These are phyloP conservation scores for Halisarca cf. caerulea DNA, from an alignment of 37 sponge, comb jelly and placozoan genomes.

Conservation along the genomic window DNA sequence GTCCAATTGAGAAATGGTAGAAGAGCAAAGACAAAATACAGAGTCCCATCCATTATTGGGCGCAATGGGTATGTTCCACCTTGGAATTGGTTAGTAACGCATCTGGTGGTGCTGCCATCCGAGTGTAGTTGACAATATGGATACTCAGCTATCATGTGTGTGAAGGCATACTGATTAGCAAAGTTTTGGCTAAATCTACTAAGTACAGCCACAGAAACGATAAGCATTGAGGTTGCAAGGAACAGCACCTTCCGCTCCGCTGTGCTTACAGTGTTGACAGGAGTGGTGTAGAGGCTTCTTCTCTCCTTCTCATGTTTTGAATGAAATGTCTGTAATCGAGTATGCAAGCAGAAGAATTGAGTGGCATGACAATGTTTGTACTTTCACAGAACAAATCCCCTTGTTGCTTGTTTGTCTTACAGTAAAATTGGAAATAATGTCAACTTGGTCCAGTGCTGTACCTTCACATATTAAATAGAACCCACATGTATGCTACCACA, in stretches of 20 bases:
- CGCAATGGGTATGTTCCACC: too few relatives aligned
- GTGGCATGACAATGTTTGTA: too few relatives aligned
- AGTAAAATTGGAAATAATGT: too few relatives aligned
- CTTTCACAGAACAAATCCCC: too few relatives aligned
- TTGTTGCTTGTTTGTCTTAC: too few relatives aligned
- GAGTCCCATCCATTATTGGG: too few relatives aligned
- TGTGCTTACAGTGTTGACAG: neutral
- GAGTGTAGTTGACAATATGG: neutral
- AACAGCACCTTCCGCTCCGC: neutral
- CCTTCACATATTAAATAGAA: too few relatives aligned
- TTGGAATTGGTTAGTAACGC: too few relatives aligned
- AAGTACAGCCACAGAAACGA: neutral
- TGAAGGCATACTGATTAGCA: neutral
- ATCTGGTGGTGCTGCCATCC: neutral
- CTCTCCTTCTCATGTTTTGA: slow-evolving; percentile 77
- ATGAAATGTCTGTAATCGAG: slow-evolving; percentile 49
- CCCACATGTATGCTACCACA: too few relatives aligned
- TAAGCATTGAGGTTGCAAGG: neutral
- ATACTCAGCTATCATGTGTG: neutral
- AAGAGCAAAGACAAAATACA: too few relatives aligned
- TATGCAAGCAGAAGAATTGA: too few relatives aligned
- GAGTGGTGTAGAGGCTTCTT: slow-evolving; percentile 32
- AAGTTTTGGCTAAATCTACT: neutral
- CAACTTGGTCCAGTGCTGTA: too few relatives aligned
- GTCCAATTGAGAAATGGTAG: neutral